phyloP scores from a whole-genome alignment of 2,888 invertebrate species.

The Sipha maydis region DNA sequence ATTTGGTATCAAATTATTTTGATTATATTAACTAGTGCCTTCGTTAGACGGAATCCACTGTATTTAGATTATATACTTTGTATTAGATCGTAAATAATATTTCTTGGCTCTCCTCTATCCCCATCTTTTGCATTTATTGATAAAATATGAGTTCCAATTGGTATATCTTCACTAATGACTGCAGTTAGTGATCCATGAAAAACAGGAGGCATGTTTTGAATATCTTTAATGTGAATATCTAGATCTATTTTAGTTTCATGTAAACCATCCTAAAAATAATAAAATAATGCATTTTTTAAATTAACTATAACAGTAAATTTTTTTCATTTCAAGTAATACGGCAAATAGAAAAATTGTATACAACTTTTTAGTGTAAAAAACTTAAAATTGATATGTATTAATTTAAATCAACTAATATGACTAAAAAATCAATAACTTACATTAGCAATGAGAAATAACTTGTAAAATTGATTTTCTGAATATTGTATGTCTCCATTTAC shows the following conservation, averaged over 20 bases:
- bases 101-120: constrained; percentile 83
- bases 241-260: constrained; percentile 79
- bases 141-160: constrained; percentile 83
- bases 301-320: not conserved
- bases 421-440: constrained; percentile 70
- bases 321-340: not conserved
- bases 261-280: constrained; percentile 76
- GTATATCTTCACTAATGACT: constrained; percentile 82
- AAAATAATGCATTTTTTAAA: constrained; percentile 60
- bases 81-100: constrained; percentile 80
- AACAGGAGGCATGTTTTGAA: constrained; percentile 87
- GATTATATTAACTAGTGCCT: too few relatives aligned
- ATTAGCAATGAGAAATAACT: constrained; percentile 79
- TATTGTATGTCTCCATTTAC: constrained; percentile 79
- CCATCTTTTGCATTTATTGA: constrained; percentile 85
- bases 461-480: constrained; percentile 80
- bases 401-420: not conserved
- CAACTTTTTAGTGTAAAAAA: not conserved
- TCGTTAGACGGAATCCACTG: too few relatives aligned
- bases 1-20: too few relatives aligned
- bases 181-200: constrained; percentile 84
- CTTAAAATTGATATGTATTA: not conserved
- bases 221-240: constrained; percentile 82
- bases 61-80: constrained; percentile 73
- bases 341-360: too few relatives aligned